phyloP scores from a whole-genome alignment of 2,888 invertebrate species.

The Nomada lathburiana region DNA sequence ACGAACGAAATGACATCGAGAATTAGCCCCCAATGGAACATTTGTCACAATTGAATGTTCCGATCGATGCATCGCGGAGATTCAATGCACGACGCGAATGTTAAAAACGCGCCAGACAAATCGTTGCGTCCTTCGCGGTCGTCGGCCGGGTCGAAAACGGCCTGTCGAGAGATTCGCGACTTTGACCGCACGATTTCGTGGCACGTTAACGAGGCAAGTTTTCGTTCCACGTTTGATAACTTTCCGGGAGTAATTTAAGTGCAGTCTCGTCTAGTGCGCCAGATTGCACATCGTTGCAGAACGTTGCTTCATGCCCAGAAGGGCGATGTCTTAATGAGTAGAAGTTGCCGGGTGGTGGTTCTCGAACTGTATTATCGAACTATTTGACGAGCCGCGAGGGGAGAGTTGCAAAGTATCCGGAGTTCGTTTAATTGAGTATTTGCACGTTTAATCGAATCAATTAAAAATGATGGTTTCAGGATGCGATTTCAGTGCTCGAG shows the following conservation, averaged over 20 bases:
- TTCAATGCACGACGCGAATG: neutral
- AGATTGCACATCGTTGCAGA: constrained; percentile 26
- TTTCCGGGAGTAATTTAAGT: constrained; percentile 12
- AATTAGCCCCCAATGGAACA: neutral
- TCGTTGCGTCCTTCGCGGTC: neutral
- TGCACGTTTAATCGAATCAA: constrained; percentile 12
- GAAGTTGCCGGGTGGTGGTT: constrained; percentile 11
- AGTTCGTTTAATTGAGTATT: constrained; percentile 17
- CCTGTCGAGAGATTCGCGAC: too few relatives aligned
- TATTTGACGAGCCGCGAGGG: neutral
- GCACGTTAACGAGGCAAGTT: constrained; percentile 64
- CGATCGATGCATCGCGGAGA: neutral
- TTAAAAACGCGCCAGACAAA: neutral
- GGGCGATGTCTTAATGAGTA: constrained; percentile 28
- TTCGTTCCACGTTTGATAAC: constrained; percentile 11
- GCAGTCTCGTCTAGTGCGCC: constrained; percentile 8
- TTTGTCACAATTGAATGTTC: neutral
- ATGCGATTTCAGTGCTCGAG: too few relatives aligned
- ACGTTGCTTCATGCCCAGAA: neutral
- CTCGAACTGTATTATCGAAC: constrained; percentile 4
- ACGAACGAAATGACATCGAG: neutral
- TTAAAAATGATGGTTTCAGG: constrained; percentile 7
- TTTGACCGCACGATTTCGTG: constrained; percentile 28
- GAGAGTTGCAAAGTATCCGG: constrained; percentile 5
- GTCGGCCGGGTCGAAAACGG: constrained; percentile 44